Evolutionary conservation across 2,888 invertebrate genomes (phyloP), one percentile per base, ranked within the genome.

Genomic region (Pterostichus madidus): DNA sequence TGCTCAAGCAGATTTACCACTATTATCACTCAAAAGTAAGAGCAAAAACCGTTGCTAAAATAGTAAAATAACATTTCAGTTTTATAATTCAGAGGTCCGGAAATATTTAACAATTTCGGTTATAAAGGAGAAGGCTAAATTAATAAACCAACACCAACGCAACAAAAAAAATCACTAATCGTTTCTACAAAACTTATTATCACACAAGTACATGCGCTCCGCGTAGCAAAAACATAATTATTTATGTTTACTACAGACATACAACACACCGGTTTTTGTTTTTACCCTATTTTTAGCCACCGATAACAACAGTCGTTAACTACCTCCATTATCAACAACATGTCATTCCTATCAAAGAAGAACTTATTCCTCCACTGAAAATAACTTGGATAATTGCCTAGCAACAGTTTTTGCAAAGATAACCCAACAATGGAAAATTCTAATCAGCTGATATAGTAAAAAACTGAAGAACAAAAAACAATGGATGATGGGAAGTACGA

Each of bases 391-490:
- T 39, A 39, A 68, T 46, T 52, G 32, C 52, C 52, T 75, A 31
- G 53, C 32, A 75, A 52, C 32, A 3, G 31, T n/a, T 35, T 64
- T 64, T 7, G 13, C 39, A 31, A 52, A 46, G 64, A 35, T 71
- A 71, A 7, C 11, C 13, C 6, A 82, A 82, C 82, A 82, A 82
- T 82, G 82, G 49, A 46, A 39, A 61, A 76, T 61, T 76, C 46
- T 82, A 82, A 82, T 82, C 82, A 82, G 82, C 82, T 82, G 82
- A 82, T 75, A 73, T 32, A 64, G 75, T 44, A 52, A 82, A 61
- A 80, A 80, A 73, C 39, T 17, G 56, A 39, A 52, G 80, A 68
- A 44, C 13, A 75, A 75, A 73, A 75, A 49, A 75, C 75, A 75
- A 75, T 46, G 68, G 68, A 71, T 35, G 64, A 64, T 71, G 68